Evolutionary conservation across 2,797 vertebrate genomes (phyloP).

Genomic region (Syngnathus acus): DNA sequence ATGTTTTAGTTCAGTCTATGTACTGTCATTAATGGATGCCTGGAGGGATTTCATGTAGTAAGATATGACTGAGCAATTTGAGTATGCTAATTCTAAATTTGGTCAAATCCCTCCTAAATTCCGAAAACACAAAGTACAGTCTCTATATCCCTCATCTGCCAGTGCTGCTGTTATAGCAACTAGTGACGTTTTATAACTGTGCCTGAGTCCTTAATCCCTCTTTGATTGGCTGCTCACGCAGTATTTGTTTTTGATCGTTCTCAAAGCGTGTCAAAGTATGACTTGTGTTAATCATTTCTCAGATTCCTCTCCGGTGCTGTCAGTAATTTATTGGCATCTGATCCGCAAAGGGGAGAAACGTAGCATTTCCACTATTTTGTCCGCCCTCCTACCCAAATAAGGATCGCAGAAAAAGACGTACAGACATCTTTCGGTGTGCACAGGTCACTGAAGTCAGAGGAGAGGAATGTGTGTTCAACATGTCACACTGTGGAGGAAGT

Average conservation of each 20-base stretch:
- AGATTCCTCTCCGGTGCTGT: slow-evolving; percentile 4
- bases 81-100: neutral
- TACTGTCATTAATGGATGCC: neutral
- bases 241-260: neutral
- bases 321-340: slow-evolving; percentile 15
- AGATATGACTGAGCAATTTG: neutral
- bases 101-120: neutral
- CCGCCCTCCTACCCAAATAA: slow-evolving; percentile 41
- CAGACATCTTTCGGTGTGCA: slow-evolving; percentile 50
- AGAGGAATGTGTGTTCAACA: slow-evolving; percentile 70
- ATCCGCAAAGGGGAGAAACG: slow-evolving; percentile 11
- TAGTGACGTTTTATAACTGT: neutral
- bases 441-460: slow-evolving; percentile 68
- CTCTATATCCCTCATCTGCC: neutral
- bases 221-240: neutral
- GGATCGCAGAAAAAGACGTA: slow-evolving; percentile 17
- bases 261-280: neutral
- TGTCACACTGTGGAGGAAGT: slow-evolving; percentile 77
- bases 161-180: neutral
- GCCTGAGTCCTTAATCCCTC: slow-evolving; percentile 2
- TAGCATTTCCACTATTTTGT: slow-evolving; percentile 24
- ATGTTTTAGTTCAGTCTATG: neutral
- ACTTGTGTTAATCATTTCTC: slow-evolving; percentile 20
- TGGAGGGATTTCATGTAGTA: neutral
- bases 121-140: neutral